These are phyloP conservation scores for Drosophila rellima DNA, from an alignment of 2,888 invertebrate species.

Conservation along the genomic window DNA sequence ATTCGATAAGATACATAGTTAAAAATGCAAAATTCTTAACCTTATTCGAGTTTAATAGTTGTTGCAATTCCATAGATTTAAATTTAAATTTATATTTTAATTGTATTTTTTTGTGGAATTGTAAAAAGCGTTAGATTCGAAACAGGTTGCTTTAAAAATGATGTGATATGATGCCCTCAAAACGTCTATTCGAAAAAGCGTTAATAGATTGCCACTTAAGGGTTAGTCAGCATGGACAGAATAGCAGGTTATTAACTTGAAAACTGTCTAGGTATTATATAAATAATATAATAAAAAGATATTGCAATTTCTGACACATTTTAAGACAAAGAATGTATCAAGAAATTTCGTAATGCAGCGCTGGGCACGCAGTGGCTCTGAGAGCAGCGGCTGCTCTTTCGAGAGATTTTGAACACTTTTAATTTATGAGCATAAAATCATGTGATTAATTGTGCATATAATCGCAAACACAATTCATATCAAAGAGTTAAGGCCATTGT, in stretches of 20 bases:
- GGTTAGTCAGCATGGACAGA: conserved; percentile 1
- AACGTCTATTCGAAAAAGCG: neutral
- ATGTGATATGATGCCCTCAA: neutral
- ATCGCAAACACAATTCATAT: too few relatives aligned
- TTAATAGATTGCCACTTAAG: conserved; percentile 2
- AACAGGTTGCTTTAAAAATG: neutral
- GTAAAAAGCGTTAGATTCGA: neutral
- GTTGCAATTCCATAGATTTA: neutral
- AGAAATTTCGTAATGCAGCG: too few relatives aligned
- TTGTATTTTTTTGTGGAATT: neutral
- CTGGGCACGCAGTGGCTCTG: too few relatives aligned
- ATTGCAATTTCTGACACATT: too few relatives aligned
- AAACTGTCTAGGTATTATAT: neutral
- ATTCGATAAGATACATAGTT: neutral
- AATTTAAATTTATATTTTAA: neutral
- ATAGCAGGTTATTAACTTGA: neutral
- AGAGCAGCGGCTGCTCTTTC: too few relatives aligned
- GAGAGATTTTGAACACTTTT: too few relatives aligned
- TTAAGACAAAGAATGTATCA: too few relatives aligned
- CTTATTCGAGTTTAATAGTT: neutral
- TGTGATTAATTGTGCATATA: too few relatives aligned
- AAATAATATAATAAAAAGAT: neutral
- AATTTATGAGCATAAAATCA: too few relatives aligned
- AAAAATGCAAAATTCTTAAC: neutral
- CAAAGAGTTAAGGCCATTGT: too few relatives aligned